phyloP scores from a whole-genome alignment of 2,113 vertebrate species.

The Felis chaus region DNA sequence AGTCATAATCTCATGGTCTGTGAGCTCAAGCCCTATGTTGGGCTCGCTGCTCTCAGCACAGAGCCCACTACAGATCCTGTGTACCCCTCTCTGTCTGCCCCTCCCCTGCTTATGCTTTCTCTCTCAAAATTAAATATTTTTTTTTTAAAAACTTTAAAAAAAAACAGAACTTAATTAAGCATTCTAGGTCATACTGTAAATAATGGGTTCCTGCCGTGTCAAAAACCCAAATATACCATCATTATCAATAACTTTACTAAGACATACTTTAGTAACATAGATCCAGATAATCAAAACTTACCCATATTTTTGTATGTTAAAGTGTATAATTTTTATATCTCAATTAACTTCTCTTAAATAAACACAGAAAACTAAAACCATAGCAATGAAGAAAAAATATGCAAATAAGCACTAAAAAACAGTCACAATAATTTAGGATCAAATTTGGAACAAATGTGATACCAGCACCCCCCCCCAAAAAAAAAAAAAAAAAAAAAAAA shows the following conservation, averaged over 20 bases:
- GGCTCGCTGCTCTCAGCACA: too few relatives aligned
- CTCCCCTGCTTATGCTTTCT: too few relatives aligned
- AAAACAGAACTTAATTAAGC: neutral
- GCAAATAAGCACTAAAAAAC: neutral
- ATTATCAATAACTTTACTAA: neutral
- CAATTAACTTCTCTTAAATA: constrained; percentile 12
- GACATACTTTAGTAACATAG: neutral
- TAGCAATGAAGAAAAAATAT: neutral
- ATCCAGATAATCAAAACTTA: neutral
- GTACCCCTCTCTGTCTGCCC: too few relatives aligned
- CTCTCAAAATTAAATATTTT: neutral
- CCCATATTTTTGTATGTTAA: neutral
- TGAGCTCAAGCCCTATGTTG: neutral
- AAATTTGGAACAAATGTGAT: neutral
- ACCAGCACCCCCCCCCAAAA: neutral
- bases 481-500: neutral
- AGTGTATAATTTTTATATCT: neutral
- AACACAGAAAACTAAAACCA: constrained; percentile 46
- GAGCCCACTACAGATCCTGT: too few relatives aligned
- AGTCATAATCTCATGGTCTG: neutral
- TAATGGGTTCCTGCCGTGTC: neutral
- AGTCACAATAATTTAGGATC: neutral
- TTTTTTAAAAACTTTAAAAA: neutral
- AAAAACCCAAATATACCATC: constrained; percentile 7
- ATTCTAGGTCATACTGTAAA: neutral